Evolutionary conservation across 2,113 vertebrate species (phyloP), one percentile per base, ranked within the genome.

Genomic region (Heteronetta atricapilla): DNA sequence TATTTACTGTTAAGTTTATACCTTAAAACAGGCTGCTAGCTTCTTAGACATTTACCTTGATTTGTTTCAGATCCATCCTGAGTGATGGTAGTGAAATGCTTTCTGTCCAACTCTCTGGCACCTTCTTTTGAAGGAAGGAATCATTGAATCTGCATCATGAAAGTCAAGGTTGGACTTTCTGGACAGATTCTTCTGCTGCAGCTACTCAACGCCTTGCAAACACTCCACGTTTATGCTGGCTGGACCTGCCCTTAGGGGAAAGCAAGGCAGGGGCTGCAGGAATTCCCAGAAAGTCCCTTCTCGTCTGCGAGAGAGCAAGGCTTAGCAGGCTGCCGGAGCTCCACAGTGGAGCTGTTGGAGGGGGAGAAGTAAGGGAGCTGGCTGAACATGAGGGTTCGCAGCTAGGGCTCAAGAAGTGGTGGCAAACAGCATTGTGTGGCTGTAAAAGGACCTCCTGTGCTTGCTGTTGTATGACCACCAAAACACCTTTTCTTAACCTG

Each of bases 401-500:
- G 6, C 58, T 72, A 17, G 70, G 85, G 34, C 34, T 0, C 48
- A n/a, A 25, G 85, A 52, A 22, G 5, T 11, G 52, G 34, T 34
- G 89, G 28, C 40, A 28, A 22, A 4, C 4, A 34, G 18, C 25
- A 29, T 1, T 34, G 48, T 12, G 0, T 26, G 18, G 1, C 17
- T 55, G 4, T 40, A 11, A 3, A n/a, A 46, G 21, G 8, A 1
- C 34, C 64, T 76, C 66, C 73, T n/a, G 36, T 64, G 46, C 40
- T 85, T 56, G 6, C 5, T 53, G 33, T 15, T 7, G 15, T 44
- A 44, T 91, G 91, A 12, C 73, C 66, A 56, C 63, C 74, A 50
- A 36, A 81, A 38, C 86, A 34, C 19, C 81, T 94, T 73, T 56
- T 64, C 88, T 77, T 80, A 22, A 50, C 85, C n/a, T n/a, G n/a